phyloP scores from a whole-genome alignment of 1,140 invertebrate genomes.

The Druon quercuslanigerum region DNA sequence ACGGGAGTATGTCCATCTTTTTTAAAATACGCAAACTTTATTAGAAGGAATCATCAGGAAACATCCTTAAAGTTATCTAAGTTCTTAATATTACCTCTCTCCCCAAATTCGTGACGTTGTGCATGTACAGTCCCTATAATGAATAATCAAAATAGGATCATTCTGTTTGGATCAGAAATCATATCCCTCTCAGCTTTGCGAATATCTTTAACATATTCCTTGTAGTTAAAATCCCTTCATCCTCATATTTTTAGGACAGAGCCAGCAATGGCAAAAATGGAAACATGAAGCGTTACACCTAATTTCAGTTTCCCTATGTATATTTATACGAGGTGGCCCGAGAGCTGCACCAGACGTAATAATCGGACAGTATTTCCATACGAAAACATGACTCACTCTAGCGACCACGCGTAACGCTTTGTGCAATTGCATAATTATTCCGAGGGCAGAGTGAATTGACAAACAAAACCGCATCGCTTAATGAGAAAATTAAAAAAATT shows the following conservation, averaged over 20 bases:
- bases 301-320: constrained; percentile 24
- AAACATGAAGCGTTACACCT: constrained; percentile 17
- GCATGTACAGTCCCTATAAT: too few relatives aligned
- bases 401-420: neutral
- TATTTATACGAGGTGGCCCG: constrained; percentile 13
- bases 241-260: neutral
- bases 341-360: constrained; percentile 1
- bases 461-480: neutral
- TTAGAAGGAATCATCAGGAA: too few relatives aligned
- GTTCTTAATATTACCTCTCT: too few relatives aligned
- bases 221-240: neutral
- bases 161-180: constrained; percentile 13
- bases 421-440: constrained; percentile 1
- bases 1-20: too few relatives aligned
- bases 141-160: neutral
- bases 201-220: constrained; percentile 1
- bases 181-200: neutral
- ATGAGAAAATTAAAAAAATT: neutral
- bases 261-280: constrained; percentile 15
- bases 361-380: constrained; percentile 23
- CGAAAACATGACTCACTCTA: constrained; percentile 13
- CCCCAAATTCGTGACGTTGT: too few relatives aligned
- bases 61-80: too few relatives aligned
- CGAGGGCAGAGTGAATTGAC: neutral
- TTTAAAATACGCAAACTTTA: too few relatives aligned